phyloP scores from a whole-genome alignment of 2,888 invertebrate genomes.

The Syritta pipiens region DNA sequence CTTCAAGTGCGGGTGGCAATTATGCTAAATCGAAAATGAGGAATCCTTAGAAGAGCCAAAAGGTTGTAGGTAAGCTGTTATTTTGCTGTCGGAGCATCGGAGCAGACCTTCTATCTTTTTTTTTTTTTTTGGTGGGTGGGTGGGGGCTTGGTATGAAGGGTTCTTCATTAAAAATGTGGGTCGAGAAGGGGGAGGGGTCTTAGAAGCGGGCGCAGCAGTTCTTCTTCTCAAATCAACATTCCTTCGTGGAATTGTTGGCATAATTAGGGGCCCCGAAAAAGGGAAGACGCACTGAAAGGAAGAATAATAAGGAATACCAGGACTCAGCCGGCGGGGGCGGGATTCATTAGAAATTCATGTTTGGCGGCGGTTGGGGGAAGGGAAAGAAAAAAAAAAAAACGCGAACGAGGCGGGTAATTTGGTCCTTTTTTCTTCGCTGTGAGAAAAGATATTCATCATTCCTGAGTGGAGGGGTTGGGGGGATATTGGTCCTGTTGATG shows the following conservation, averaged over 20 bases:
- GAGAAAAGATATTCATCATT: too few relatives aligned
- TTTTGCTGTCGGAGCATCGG: neutral
- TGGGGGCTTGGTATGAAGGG: too few relatives aligned
- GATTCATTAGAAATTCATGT: too few relatives aligned
- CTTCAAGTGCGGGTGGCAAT: constrained; percentile 51
- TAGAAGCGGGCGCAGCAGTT: neutral
- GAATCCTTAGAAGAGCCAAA: constrained; percentile 38
- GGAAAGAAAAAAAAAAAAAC: too few relatives aligned
- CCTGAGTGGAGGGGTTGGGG: too few relatives aligned
- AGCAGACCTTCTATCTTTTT: neutral
- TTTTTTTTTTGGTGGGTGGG: neutral
- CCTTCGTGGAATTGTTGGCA: constrained; percentile 12
- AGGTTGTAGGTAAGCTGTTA: neutral
- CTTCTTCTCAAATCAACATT: neutral
- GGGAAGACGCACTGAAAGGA: neutral
- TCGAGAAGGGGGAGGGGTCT: too few relatives aligned
- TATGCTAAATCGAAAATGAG: constrained; percentile 48
- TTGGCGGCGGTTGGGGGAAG: too few relatives aligned
- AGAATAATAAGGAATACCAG: neutral
- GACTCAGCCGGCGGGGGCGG: too few relatives aligned
- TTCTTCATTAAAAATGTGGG: too few relatives aligned
- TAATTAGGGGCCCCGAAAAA: constrained; percentile 7
- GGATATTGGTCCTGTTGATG: too few relatives aligned
- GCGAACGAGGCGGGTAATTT: too few relatives aligned
- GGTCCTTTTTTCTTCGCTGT: too few relatives aligned